Conservation (phyloP, 2,113 vertebrate species). For the Gasterosteus aculeatus region DNA sequence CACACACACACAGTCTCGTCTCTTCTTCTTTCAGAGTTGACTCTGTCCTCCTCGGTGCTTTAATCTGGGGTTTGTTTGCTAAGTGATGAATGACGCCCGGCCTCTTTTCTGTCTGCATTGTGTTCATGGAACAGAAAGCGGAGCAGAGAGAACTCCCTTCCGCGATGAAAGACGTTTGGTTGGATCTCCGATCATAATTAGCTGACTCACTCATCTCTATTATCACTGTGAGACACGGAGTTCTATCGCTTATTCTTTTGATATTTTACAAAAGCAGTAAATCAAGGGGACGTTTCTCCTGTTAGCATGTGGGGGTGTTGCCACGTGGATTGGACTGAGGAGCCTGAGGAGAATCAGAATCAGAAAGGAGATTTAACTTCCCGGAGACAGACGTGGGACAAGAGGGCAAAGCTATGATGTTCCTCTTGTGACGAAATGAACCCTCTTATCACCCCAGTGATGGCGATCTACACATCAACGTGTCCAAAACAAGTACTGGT, state of each 20-base stretch:
- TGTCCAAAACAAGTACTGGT: no score
- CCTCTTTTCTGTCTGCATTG: constrained; percentile 17
- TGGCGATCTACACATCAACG: no score
- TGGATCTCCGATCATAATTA: constrained; percentile 14
- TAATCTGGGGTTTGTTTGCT: constrained; percentile 27
- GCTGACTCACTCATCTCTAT: not conserved
- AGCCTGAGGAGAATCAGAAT: no score
- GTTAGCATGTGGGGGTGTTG: not conserved
- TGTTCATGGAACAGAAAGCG: constrained; percentile 21
- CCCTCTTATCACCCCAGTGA: no score
- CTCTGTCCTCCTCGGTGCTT: constrained; percentile 43
- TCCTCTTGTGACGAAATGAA: not conserved
- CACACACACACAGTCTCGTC: not conserved
- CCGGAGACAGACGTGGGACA: not conserved
- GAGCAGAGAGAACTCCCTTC: not conserved
- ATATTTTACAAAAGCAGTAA: not conserved
- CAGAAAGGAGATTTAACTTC: not conserved
- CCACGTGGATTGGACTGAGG: no score
- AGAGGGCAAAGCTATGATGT: not conserved
- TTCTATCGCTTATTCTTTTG: not conserved
- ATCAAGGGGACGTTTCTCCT: not conserved
- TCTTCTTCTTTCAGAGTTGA: constrained; percentile 8
- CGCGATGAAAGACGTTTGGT: constrained; percentile 2
- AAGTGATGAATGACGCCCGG: constrained; percentile 46
- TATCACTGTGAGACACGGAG: not conserved